Evolutionary conservation across 2,888 invertebrate species (phyloP), one percentile per base, ranked within the genome.

Genomic region (Netelia fuscicornis): DNA sequence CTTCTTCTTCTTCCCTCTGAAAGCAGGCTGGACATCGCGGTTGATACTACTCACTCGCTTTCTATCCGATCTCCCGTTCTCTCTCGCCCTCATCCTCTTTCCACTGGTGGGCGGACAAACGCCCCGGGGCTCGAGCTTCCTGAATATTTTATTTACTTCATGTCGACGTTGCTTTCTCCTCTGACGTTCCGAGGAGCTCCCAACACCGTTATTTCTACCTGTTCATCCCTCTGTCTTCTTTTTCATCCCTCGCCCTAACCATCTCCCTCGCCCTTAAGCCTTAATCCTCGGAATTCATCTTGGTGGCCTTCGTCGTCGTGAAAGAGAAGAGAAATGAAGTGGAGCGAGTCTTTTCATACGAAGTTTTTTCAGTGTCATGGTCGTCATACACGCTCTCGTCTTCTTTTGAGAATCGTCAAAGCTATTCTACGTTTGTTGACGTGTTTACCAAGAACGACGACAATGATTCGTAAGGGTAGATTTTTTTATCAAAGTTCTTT

Each of bases 71-170:
- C 68, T 48, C 65, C 17, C 17, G 17, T 17, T 72, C 68, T 30
- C 20, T 25, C 54, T 30, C 70, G 71, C 76, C 62, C 65, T 85
- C 86, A 44, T 25, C 72, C 58, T 74, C 75, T 83, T 81, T 88
- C 87, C 87, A 87, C 88, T 58, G 81, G 84, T 54, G 37, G 6
- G 37, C 88, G 90, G 90, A 91, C 91, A 89, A 92, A 90, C 91
- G 89, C 90, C 56, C 88, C 86, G 87, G 83, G 87, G 89, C 89
- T 87, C 85, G 80, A 81, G 87, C 86, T 89, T 88, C 88, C 87
- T 91, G 90, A 92, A 92, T 92, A 92, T 92, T 92, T 92, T 91
- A 92, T 92, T 92, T 89, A 90, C 90, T 90, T 87, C 81, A 86
- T 87, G 86, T 85, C 86, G 70, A 79, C 74, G 77, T 64, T 85